Evolutionary conservation across 2,797 vertebrate species (phyloP).

Genomic region (Hirundo rustica): DNA sequence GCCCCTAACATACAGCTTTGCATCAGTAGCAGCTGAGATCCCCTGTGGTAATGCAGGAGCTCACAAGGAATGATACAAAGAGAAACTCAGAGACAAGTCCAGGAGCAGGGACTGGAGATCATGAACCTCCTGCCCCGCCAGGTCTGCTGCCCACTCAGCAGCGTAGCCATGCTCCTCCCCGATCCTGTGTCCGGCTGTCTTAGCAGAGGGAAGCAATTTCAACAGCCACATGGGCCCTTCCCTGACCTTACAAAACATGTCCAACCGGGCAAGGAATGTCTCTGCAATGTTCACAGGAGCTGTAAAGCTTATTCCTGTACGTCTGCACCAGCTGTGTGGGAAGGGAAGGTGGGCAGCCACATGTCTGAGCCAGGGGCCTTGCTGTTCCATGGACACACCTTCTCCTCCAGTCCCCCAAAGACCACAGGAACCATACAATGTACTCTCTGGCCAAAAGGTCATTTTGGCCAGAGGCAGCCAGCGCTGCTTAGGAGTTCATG

Average conservation of each 20-base stretch:
- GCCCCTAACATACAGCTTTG: rapidly evolving
- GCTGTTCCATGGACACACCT: not conserved
- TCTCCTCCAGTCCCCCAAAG: not conserved
- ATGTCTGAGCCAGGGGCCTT: not conserved
- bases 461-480: not conserved
- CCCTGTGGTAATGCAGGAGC: not conserved
- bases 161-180: rapidly evolving
- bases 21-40: rapidly evolving
- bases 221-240: not conserved
- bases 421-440: not conserved
- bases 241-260: not conserved
- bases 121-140: rapidly evolving
- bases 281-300: not conserved
- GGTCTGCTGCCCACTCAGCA: not conserved
- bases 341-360: not conserved
- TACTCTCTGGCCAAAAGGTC: not conserved
- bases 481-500: not conserved
- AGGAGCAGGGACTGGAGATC: not conserved
- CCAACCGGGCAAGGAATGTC: rapidly evolving
- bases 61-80: not conserved
- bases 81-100: not conserved
- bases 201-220: not conserved
- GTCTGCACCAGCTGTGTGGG: not conserved
- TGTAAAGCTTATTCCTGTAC: not conserved
- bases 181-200: not conserved